A percentile compares a stretch with the other conserved stretches of the same genome.
Conservation (phyloP, 2,113 vertebrate genomes). For the Mirza zaza region DNA sequence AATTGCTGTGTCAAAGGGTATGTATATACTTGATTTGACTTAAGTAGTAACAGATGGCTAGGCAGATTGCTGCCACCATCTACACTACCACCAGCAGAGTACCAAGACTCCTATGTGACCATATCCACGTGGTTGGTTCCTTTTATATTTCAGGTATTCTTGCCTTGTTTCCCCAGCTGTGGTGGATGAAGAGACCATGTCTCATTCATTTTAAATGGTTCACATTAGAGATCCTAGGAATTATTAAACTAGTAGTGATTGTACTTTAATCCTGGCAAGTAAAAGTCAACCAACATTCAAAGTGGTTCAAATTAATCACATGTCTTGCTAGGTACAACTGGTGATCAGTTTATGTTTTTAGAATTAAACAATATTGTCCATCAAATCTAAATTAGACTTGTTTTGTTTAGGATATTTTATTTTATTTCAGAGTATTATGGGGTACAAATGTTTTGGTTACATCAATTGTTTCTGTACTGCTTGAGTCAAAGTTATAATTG, state of each 20-base stretch:
- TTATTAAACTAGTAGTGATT: neutral
- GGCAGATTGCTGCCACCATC: conserved; percentile 49
- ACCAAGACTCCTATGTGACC: neutral
- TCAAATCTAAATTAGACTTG: neutral
- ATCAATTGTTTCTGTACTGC: too few relatives aligned
- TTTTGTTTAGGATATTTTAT: neutral
- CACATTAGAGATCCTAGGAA: neutral
- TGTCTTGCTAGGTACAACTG: neutral
- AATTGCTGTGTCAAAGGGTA: conserved; percentile 62
- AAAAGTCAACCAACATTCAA: conserved; percentile 9
- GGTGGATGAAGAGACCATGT: neutral
- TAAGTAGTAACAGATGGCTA: conserved; percentile 70
- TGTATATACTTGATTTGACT: conserved; percentile 69
- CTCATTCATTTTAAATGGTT: neutral
- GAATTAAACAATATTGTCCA: neutral
- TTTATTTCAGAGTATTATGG: too few relatives aligned
- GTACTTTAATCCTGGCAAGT: neutral
- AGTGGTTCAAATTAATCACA: neutral
- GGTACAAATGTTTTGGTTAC: too few relatives aligned
- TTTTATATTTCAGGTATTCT: conserved; percentile 1
- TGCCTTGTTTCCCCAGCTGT: conserved; percentile 1
- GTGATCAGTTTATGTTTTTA: neutral
- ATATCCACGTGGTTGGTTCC: neutral
- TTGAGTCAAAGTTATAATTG: too few relatives aligned
- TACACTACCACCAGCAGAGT: conserved; percentile 45